phyloP scores from a whole-genome alignment of 2,888 invertebrate genomes.

The Vanessa cardui region DNA sequence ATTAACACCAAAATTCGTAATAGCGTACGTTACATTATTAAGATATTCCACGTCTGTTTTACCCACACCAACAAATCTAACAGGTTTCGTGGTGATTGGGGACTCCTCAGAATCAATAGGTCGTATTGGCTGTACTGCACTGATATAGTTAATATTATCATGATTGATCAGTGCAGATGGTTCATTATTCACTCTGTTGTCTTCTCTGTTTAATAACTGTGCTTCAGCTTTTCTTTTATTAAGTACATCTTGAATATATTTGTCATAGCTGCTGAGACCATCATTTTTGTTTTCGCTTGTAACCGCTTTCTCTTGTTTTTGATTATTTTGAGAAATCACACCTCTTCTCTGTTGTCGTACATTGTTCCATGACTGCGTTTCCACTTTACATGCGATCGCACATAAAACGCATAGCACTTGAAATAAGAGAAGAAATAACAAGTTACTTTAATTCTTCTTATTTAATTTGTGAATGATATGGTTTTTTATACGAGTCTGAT shows the following conservation, averaged over 20 bases:
- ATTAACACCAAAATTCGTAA: slow-evolving; percentile 60
- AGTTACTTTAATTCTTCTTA: not conserved
- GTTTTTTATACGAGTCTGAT: not conserved
- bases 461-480: not conserved
- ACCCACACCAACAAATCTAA: slow-evolving; percentile 34
- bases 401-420: slow-evolving; percentile 24
- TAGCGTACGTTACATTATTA: slow-evolving; percentile 48
- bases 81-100: slow-evolving; percentile 27
- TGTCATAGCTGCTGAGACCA: slow-evolving; percentile 18
- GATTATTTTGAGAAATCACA: not conserved
- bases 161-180: slow-evolving; percentile 5
- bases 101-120: slow-evolving; percentile 18
- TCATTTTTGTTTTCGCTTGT: not conserved
- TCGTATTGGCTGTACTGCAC: slow-evolving; percentile 5
- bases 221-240: slow-evolving; percentile 13
- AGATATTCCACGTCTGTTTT: slow-evolving; percentile 40
- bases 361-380: slow-evolving; percentile 14
- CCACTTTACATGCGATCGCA: not conserved
- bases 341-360: slow-evolving; percentile 5
- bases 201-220: not conserved
- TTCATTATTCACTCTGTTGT: not conserved
- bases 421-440: slow-evolving; percentile 2
- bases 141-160: slow-evolving; percentile 22
- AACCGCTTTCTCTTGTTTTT: not conserved
- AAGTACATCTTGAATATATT: slow-evolving; percentile 25